Conservation (phyloP, 2,797 vertebrate genomes). For the Rachycentron canadum region DNA sequence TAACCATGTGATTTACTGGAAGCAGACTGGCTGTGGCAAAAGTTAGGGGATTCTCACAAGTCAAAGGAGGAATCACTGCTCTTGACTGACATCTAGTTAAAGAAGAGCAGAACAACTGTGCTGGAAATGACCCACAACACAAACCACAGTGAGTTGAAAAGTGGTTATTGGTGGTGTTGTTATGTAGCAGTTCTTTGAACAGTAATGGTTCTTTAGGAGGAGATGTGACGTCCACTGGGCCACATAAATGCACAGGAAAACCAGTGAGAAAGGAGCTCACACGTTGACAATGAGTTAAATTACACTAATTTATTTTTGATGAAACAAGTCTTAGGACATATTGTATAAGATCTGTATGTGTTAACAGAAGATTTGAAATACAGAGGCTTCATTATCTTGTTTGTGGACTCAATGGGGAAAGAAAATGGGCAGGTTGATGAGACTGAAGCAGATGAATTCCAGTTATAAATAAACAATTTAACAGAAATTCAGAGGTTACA, state of each 20-base stretch:
- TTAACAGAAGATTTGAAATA: not conserved
- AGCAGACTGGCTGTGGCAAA: conserved; percentile 8
- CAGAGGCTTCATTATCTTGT: fast-evolving
- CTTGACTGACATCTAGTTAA: conserved; percentile 58
- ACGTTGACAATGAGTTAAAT: fast-evolving
- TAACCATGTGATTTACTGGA: conserved; percentile 67
- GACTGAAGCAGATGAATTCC: not conserved
- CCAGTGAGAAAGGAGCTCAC: not conserved
- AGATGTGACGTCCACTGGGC: not conserved
- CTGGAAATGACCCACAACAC: too few relatives aligned
- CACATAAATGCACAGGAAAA: not conserved
- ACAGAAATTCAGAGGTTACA: not conserved
- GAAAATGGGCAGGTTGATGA: not conserved
- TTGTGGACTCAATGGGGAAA: fast-evolving
- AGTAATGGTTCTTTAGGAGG: not conserved
- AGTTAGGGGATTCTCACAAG: not conserved
- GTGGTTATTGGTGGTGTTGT: fast-evolving
- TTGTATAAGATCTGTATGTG: not conserved
- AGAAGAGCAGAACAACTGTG: not conserved
- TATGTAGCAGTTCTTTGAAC: not conserved
- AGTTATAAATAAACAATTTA: not conserved
- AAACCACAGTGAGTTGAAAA: not conserved
- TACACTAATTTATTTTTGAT: not conserved
- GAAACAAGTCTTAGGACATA: not conserved
- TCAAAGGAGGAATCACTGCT: fast-evolving